phyloP scores from a whole-genome alignment of 92 coral and sea anemone species.

The Pocillopora grandis region DNA sequence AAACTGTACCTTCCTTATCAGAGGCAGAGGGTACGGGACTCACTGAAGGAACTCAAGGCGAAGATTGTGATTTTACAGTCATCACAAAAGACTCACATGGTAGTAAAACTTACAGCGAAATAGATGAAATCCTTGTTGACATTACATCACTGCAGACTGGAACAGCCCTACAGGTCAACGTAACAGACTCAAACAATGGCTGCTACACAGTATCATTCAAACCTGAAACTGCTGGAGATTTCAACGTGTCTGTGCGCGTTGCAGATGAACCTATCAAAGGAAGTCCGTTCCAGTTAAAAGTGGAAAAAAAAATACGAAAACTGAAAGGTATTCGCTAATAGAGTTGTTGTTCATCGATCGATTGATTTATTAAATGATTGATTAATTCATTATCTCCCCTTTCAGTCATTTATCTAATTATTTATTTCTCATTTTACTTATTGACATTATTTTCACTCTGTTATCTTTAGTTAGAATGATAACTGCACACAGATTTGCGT shows the following conservation, averaged over 20 bases:
- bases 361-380: too few species aligned
- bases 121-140: not conserved
- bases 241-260: not conserved
- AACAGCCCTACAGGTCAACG: not conserved
- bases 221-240: conserved; percentile 16
- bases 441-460: too few species aligned
- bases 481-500: too few species aligned
- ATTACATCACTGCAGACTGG: not conserved
- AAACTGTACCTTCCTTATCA: not conserved
- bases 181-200: not conserved
- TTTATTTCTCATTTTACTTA: too few species aligned
- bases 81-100: not conserved
- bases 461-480: too few species aligned
- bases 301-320: not conserved
- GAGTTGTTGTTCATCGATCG: not conserved
- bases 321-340: not conserved
- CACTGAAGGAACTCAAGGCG: not conserved
- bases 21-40: not conserved
- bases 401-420: too few species aligned
- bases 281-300: conserved; percentile 16
- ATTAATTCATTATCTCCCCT: too few species aligned
- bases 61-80: not conserved
- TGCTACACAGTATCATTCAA: not conserved
- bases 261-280: not conserved
- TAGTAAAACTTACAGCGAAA: not conserved